Evolutionary conservation across 2,797 vertebrate genomes (phyloP).

Genomic region (Tangara arthus): DNA sequence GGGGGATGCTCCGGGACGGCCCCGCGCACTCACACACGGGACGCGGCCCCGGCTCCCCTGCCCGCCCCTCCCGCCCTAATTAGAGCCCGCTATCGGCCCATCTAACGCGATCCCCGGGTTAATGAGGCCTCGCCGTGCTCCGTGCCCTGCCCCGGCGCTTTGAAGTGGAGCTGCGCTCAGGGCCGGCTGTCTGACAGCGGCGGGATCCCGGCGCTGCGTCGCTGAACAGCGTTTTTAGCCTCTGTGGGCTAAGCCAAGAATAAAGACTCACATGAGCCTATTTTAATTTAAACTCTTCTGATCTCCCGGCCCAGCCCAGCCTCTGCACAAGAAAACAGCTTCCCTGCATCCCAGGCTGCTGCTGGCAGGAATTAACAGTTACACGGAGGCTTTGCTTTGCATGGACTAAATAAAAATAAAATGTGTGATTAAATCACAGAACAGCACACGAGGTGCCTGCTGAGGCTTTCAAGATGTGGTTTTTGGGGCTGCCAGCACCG

Average conservation of each 20-base stretch:
- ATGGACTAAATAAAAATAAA: neutral
- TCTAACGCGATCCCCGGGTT: neutral
- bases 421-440: neutral
- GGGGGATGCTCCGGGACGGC: neutral
- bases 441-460: neutral
- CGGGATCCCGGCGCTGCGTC: neutral
- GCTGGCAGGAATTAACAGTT: neutral
- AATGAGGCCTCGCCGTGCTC: constrained; percentile 17
- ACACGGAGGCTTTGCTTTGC: neutral
- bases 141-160: constrained; percentile 24
- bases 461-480: neutral
- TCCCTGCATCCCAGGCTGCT: neutral
- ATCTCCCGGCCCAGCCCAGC: constrained; percentile 48
- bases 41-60: neutral
- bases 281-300: constrained; percentile 65
- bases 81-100: constrained; percentile 29
- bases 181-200: neutral
- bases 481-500: neutral
- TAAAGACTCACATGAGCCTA: neutral
- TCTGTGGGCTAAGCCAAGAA: constrained; percentile 28
- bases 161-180: constrained; percentile 30
- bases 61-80: neutral
- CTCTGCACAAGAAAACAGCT: constrained; percentile 39
- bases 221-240: neutral
- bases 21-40: neutral